These are phyloP conservation scores for Trinectes maculatus DNA, from an alignment of 2,113 vertebrate genomes.

Conservation along the genomic window DNA sequence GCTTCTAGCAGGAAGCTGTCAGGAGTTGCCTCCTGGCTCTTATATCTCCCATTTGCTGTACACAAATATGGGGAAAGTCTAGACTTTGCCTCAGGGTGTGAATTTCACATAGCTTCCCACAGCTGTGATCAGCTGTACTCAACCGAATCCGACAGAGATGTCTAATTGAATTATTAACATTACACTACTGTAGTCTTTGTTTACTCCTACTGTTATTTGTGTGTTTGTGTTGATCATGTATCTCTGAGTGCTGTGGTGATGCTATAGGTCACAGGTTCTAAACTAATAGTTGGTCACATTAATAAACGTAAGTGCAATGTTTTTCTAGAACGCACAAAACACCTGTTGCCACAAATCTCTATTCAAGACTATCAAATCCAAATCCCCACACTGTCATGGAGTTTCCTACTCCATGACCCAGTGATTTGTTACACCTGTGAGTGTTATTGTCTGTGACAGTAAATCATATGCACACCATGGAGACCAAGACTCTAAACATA, in stretches of 20 bases:
- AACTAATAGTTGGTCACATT: not conserved
- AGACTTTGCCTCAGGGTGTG: not conserved
- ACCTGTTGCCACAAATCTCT: not conserved
- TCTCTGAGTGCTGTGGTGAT: not conserved
- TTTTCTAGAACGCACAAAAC: too few species aligned
- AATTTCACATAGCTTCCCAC: not conserved
- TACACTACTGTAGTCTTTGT: not conserved
- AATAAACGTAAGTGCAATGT: too few species aligned
- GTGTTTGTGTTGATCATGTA: not conserved
- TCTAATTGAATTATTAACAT: not conserved
- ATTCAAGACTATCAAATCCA: too few species aligned
- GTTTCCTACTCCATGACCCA: too few species aligned
- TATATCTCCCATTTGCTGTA: slow-evolving; percentile 25
- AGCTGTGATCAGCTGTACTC: slow-evolving; percentile 3
- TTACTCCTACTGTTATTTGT: not conserved
- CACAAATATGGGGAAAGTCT: slow-evolving; percentile 2
- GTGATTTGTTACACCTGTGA: slow-evolving; percentile 9
- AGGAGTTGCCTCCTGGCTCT: slow-evolving; percentile 18
- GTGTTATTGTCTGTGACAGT: slow-evolving; percentile 8
- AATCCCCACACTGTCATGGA: too few species aligned
- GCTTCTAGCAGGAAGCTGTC: slow-evolving; percentile 58
- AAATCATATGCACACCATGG: slow-evolving; percentile 2
- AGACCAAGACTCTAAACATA: slow-evolving; percentile 23
- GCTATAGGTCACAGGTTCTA: not conserved
- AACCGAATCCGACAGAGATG: not conserved